phyloP scores from a whole-genome alignment of 35 echinoderm and acorn worm species.

The Heliocidaris erythrogramma region DNA sequence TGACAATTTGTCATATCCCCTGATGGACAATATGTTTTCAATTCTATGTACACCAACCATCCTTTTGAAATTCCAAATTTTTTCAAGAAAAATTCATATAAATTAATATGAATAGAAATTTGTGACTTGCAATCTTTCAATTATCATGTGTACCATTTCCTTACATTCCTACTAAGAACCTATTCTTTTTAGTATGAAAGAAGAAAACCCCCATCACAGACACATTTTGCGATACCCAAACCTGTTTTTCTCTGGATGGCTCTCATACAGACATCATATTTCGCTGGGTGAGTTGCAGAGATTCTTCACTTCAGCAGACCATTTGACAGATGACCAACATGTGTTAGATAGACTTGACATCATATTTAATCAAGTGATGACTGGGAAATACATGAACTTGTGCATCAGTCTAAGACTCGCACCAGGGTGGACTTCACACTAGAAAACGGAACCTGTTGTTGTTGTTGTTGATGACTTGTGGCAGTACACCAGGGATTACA shows the following conservation, averaged over 20 bases:
- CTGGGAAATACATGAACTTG: slow-evolving; percentile 5
- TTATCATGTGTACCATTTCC: too few species aligned
- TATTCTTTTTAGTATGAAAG: not conserved
- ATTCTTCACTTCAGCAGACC: not conserved
- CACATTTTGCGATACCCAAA: not conserved
- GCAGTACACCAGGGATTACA: too few species aligned
- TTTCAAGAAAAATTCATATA: too few species aligned
- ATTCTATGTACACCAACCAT: too few species aligned
- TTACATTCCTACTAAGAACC: not conserved
- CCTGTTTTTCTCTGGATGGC: not conserved
- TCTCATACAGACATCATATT: not conserved
- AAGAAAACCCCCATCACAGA: not conserved
- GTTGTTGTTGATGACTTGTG: too few species aligned
- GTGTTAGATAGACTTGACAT: not conserved
- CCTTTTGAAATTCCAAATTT: too few species aligned
- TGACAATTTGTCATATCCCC: too few species aligned
- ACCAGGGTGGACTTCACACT: too few species aligned
- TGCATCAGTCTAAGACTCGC: not conserved
- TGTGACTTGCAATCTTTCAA: too few species aligned
- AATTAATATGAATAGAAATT: too few species aligned
- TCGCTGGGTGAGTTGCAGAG: not conserved
- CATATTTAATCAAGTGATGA: not conserved
- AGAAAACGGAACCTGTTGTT: too few species aligned
- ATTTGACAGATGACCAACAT: not conserved
- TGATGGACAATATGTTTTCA: too few species aligned